Evolutionary conservation across 2,113 vertebrate species (phyloP), one percentile per base, ranked within the genome.

Genomic region (Manacus vitellinus): DNA sequence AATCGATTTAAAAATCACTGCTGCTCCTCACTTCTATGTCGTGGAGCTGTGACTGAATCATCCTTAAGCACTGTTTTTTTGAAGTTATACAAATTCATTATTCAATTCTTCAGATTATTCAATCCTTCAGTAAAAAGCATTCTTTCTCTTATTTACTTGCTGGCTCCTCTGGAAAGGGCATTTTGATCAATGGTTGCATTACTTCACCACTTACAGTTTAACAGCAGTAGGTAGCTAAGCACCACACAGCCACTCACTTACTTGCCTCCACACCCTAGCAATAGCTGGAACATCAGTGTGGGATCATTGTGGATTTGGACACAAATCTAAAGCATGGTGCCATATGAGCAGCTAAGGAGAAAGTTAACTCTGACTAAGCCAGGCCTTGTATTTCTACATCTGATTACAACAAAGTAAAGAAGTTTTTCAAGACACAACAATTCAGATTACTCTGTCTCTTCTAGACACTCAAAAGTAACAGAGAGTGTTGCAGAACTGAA

Each of bases 381-480:
- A 58, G 35, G 21, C 3, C 15, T 10, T 3, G 4, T 31, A 44
- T 41, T 2, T 51, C 33, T 70, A 10, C 27, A 61, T 49, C 27
- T 56, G 21, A 47, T 65, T 18, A 28, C 14, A 43, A 2, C 6
- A 41, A 74, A 72, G 8, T 19, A 47, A 65, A 72, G 43, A 67
- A 5, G 3, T 85, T 85, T 88, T 88, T 37, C n/a, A 61, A 89
- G 8, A 54, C 49, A n/a, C 8, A 65, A 8, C 4, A 63, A 30
- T 56, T 82, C 33, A 68, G 15, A 21, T 71, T 71, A 18, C 9
- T 55, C 20, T n/a, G 7, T 56, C 14, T 65, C 16, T 96, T 99
- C 99, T 94, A 99, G 98, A 62, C 99, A 99, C 92, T 99, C 99
- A 94, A 99, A 99, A 20, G 99, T 99, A 97, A 99, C 98, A 65